Percentiles rank a stretch among this genome's conserved stretches.
Conservation (phyloP, 2,113 vertebrate genomes). For the Orientallactaga bullata region DNA sequence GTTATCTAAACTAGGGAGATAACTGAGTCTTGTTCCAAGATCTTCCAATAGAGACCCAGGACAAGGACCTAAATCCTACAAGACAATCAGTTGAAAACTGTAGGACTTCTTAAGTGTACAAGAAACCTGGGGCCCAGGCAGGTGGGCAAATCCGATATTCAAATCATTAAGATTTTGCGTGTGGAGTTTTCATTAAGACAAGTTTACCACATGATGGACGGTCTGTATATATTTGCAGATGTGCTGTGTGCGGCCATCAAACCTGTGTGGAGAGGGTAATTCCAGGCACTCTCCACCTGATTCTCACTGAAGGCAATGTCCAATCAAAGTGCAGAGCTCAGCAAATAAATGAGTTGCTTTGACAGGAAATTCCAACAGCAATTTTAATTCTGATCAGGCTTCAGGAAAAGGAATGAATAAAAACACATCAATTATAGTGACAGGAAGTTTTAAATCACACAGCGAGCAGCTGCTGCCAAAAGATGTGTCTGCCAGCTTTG, state of each 20-base stretch:
- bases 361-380: constrained; percentile 97
- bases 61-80: constrained; percentile 60
- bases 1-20: constrained; percentile 4
- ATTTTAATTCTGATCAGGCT: constrained; percentile 97
- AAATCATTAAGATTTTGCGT: constrained; percentile 88
- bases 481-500: constrained; percentile 89
- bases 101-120: constrained; percentile 90
- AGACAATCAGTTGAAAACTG: constrained; percentile 85
- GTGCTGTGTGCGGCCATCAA: constrained; percentile 85
- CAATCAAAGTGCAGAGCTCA: constrained; percentile 90
- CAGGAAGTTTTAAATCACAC: constrained; percentile 96
- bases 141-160: constrained; percentile 90
- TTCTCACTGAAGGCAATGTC: constrained; percentile 89
- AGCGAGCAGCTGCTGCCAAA: constrained; percentile 93
- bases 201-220: constrained; percentile 90
- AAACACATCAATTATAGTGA: constrained; percentile 96
- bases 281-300: constrained; percentile 87
- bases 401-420: constrained; percentile 96
- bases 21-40: not conserved
- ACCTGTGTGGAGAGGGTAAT: constrained; percentile 83
- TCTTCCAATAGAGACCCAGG: not conserved
- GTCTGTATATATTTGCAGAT: constrained; percentile 91
- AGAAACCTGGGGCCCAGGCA: constrained; percentile 86
- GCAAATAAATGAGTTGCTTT: constrained; percentile 95
- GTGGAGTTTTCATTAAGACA: constrained; percentile 89